Evolutionary conservation across 2,797 vertebrate genomes (phyloP).

Genomic region (Tapera naevia): DNA sequence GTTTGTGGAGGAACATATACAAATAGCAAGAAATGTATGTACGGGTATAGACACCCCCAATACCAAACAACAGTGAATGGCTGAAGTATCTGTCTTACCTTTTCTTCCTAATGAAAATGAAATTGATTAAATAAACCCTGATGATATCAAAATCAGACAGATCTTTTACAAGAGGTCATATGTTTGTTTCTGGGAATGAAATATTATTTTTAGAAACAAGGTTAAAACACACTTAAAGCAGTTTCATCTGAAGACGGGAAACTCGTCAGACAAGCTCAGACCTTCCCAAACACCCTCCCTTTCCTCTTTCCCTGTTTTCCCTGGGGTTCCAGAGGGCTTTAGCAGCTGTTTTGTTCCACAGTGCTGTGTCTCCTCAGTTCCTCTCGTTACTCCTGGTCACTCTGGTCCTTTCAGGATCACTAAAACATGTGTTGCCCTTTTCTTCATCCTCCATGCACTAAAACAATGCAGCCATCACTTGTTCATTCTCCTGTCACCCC

Average conservation of each 20-base stretch:
- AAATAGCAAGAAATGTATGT: background rate
- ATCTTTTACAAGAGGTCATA: background rate
- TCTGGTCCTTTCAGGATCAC: background rate
- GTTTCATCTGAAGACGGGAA: background rate
- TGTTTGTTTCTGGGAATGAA: background rate
- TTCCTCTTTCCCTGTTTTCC: background rate
- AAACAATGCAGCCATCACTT: background rate
- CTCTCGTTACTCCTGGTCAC: fast-evolving
- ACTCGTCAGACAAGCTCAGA: background rate
- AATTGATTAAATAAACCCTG: background rate
- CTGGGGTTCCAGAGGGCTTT: background rate
- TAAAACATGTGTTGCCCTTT: background rate
- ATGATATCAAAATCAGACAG: background rate
- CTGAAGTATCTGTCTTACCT: background rate
- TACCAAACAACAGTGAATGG: background rate
- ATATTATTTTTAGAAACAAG: background rate
- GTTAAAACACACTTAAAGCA: background rate
- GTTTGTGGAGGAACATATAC: background rate
- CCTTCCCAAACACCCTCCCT: background rate
- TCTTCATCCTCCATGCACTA: no score
- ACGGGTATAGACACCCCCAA: background rate
- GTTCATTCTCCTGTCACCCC: background rate
- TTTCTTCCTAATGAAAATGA: background rate
- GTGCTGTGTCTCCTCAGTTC: background rate
- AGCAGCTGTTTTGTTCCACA: background rate